phyloP scores from a whole-genome alignment of 2,888 invertebrate genomes.

The Tupiocoris notatus region DNA sequence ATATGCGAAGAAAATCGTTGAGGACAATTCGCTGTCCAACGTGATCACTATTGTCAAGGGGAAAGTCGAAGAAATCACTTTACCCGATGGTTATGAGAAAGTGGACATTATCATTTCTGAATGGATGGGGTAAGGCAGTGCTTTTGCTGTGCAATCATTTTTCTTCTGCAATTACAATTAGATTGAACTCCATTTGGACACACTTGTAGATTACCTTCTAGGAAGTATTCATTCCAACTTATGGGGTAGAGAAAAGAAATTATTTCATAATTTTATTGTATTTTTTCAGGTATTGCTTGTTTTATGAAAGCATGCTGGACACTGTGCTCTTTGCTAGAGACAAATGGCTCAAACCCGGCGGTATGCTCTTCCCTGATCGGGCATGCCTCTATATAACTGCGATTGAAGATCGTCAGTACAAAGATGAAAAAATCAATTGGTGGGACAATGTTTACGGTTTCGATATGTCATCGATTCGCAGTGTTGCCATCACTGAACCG shows the following conservation, averaged over 20 bases:
- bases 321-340: slow-evolving; percentile 97
- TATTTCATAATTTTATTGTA: not conserved
- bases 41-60: slow-evolving; percentile 83
- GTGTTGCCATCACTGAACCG: slow-evolving; percentile 97
- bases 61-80: slow-evolving; percentile 56
- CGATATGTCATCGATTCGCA: slow-evolving; percentile 97
- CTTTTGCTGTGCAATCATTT: too few species aligned
- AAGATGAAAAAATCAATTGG: slow-evolving; percentile 99
- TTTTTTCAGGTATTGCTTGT: slow-evolving; percentile 70
- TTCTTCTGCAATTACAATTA: too few species aligned
- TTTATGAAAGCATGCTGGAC: slow-evolving; percentile 99
- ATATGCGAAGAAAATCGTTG: slow-evolving; percentile 92
- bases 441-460: slow-evolving; percentile 99
- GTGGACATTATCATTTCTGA: slow-evolving; percentile 90
- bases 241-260: not conserved
- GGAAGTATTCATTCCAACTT: too few species aligned
- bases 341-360: slow-evolving; percentile 88
- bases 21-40: slow-evolving; percentile 76
- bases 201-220: too few species aligned
- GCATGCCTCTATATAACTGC: slow-evolving; percentile 93
- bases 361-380: slow-evolving; percentile 63
- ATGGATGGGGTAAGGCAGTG: slow-evolving; percentile 67
- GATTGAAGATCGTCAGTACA: slow-evolving; percentile 96
- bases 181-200: too few species aligned
- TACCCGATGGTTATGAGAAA: slow-evolving; percentile 67